Evolutionary conservation across 2,888 invertebrate genomes (phyloP).

Genomic region (Lasioglossum malachurum): DNA sequence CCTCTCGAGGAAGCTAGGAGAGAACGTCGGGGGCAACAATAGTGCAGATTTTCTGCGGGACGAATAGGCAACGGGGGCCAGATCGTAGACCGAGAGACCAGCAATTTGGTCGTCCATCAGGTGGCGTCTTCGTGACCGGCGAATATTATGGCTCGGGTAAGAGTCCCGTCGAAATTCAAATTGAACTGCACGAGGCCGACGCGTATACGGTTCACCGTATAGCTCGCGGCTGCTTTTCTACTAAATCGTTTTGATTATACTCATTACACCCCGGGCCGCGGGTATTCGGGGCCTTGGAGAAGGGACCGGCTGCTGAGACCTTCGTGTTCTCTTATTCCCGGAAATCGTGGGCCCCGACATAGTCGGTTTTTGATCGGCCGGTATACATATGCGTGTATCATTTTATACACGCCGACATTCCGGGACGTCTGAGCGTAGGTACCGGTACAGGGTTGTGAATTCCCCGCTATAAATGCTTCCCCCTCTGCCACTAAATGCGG

Average conservation of each 20-base stretch:
- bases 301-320: conserved; percentile 18
- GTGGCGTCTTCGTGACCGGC: conserved; percentile 83
- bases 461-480: not conserved
- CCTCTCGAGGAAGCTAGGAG: conserved; percentile 53
- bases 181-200: conserved; percentile 77
- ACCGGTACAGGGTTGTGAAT: not conserved
- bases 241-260: conserved; percentile 83
- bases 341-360: conserved; percentile 69
- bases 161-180: conserved; percentile 80
- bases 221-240: conserved; percentile 81
- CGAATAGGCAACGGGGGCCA: conserved; percentile 68
- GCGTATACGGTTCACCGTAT: conserved; percentile 55
- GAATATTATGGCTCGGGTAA: conserved; percentile 77
- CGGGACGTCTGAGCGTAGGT: conserved; percentile 21
- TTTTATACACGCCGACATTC: conserved; percentile 53
- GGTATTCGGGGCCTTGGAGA: conserved; percentile 21
- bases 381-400: conserved; percentile 48
- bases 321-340: conserved; percentile 74
- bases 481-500: not conserved
- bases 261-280: conserved; percentile 76
- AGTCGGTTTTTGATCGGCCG: conserved; percentile 50
- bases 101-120: conserved; percentile 83
- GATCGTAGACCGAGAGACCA: conserved; percentile 65
- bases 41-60: conserved; percentile 60
- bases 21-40: conserved; percentile 56